These are phyloP conservation scores for Varecia variegata DNA, from an alignment of 2,797 vertebrate genomes.

Conservation along the genomic window DNA sequence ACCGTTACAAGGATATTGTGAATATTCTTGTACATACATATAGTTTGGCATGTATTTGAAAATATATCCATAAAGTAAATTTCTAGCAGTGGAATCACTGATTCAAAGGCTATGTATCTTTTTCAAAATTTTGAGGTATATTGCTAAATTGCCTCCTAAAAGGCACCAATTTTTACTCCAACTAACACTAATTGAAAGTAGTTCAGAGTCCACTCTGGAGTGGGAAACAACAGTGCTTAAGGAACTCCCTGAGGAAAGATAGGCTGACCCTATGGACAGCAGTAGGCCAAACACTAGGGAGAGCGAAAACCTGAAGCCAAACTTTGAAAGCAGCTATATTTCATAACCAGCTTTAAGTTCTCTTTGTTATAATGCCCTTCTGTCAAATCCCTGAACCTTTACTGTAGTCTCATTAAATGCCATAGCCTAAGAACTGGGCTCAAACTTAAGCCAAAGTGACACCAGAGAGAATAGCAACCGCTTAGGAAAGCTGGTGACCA, in stretches of 20 bases:
- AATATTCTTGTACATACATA: not conserved
- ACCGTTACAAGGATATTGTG: not conserved
- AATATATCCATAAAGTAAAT: constrained; percentile 3
- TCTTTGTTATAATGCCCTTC: not conserved
- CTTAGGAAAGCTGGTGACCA: not conserved
- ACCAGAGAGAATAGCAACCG: not conserved
- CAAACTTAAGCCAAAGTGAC: not conserved
- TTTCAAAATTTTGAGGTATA: not conserved
- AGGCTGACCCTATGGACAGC: not conserved
- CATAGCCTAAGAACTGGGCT: not conserved
- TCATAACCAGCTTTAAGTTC: not conserved
- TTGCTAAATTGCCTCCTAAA: constrained; percentile 11
- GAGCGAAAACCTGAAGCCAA: not conserved
- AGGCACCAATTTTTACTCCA: not conserved
- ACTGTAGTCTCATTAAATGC: not conserved
- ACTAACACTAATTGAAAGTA: not conserved
- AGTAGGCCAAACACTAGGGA: not conserved
- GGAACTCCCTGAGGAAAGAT: not conserved
- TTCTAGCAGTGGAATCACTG: not conserved
- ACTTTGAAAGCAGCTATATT: not conserved
- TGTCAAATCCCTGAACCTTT: not conserved
- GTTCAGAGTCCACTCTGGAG: not conserved
- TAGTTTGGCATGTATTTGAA: not conserved
- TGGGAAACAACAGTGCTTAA: not conserved
- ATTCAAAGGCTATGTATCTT: not conserved